Evolutionary conservation across 1,140 invertebrate genomes (phyloP).

Genomic region (Archivesica marissinica): DNA sequence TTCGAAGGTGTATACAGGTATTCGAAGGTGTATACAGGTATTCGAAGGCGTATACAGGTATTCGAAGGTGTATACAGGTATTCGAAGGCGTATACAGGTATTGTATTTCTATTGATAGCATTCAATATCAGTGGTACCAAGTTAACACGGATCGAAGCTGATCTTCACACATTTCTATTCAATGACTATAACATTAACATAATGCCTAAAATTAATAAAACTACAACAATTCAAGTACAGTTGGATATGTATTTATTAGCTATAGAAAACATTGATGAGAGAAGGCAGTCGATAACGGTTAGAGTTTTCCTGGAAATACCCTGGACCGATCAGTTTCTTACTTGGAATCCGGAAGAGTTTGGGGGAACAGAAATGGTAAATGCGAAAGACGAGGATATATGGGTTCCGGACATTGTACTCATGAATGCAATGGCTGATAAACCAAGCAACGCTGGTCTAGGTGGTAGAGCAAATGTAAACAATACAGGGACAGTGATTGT

Average conservation of each 20-base stretch:
- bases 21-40: too few species aligned
- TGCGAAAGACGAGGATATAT: neutral
- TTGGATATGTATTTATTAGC: constrained; percentile 10
- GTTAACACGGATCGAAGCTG: neutral
- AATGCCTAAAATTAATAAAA: neutral
- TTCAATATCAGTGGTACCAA: too few species aligned
- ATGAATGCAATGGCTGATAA: neutral
- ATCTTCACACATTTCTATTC: neutral
- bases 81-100: too few species aligned
- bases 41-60: too few species aligned
- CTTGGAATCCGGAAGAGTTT: neutral
- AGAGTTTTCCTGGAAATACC: constrained; percentile 4
- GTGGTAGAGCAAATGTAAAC: neutral
- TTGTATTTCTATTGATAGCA: too few species aligned
- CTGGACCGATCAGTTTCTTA: constrained; percentile 34
- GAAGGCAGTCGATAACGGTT: neutral
- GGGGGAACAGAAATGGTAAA: neutral
- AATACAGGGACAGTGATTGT: neutral
- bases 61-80: too few species aligned
- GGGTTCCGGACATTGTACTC: constrained; percentile 37
- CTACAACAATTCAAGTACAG: neutral
- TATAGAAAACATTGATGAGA: constrained; percentile 26
- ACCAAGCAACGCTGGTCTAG: neutral
- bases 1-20: too few species aligned
- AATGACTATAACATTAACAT: neutral